Evolutionary conservation across 2,888 invertebrate species (phyloP), one percentile per base, ranked within the genome.

Genomic region (Cyclophora punctaria): DNA sequence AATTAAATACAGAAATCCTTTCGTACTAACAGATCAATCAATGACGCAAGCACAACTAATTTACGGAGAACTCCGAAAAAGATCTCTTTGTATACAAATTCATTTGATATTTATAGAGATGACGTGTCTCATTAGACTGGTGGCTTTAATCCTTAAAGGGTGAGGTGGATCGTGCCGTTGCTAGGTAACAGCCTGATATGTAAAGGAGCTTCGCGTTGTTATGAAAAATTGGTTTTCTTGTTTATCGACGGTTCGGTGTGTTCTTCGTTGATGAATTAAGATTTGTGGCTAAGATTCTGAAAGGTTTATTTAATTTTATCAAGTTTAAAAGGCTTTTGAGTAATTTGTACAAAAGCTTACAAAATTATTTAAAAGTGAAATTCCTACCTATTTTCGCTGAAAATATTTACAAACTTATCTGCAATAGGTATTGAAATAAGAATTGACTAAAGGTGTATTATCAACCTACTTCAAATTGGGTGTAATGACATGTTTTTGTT

Each of bases 101-200:
- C 20, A 55, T 55, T 57, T 57, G 46, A 46, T 57, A 56, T 49
- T 48, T 48, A 56, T 56, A 53, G 46, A 50, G 48, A 46, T 44
- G 40, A 46, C 42, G 46, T 55, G 45, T 58, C 57, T 52, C 51
- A 49, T 53, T 46, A 45, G 47, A 34, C 53, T 53, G 58, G 45
- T 44, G 47, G 44, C 42, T 49, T 37, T 55, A 64, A 64, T 66
- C 60, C 55, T 57, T 51, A 75, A 71, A 68, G 79, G 79, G 75
- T 78, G 67, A 71, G 68, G 63, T 63, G 52, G 65, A 61, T 60
- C 84, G 80, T 84, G 84, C 77, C 71, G 83, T 84, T 71, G 71
- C 84, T 57, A 65, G 62, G 83, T 73, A 77, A 84, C 83, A 37
- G 2, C 0, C 5, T 37, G 5, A 37, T 37, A 37, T 37, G 37